Base-by-base conservation (phyloP, 2,797 vertebrate species). In the Sebastes itinus region DNA sequence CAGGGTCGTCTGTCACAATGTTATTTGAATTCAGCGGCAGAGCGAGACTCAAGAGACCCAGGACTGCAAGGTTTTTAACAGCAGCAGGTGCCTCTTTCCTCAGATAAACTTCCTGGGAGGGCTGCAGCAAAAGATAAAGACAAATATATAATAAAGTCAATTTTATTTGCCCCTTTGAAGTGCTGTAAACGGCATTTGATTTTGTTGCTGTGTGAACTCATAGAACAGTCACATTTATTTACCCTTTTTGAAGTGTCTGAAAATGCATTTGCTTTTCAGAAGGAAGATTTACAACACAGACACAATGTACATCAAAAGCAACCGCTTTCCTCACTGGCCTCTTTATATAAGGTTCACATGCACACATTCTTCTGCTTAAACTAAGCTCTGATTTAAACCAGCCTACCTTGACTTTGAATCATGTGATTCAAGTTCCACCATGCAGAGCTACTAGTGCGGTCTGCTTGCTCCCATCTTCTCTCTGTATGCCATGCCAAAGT, bases 71-170 rank as follows among this genome's bases (percentile, higher is more conserved):
- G 63, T 77, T 62, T 81, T 71, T 65, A 73, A 77, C 75, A 35
- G 68, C 42, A 38, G 25, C 49, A 75, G 67, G 56, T 82, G 59
- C 56, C 55, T 80, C 73, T 66, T 62, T 62, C 18, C 58, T 65
- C 61, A 62, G 69, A 76, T 75, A 77, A 60, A 69, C 66, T 63
- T 70, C 23, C 52, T 55, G 25, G 25, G 28, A 82, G 78, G 58
- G 68, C 77, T 85, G 83, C 60, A 28, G 25, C 25, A n/a, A 60
- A 55, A 85, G 80, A 85, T 83, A 85, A 84, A 84, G 65, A n/a
- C 30, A 67, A 66, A 84, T 78, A 52, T 67, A 83, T 23, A 77
- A 71, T 60, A 58, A 49, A 78, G 14, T 78, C 7, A 67, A 18
- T 71, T 74, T 22, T 55, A 60, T 80, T 70, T 77, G 23, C 4